These are phyloP conservation scores for Hemaris fuciformis DNA, from an alignment of 2,888 invertebrate genomes.

Conservation along the genomic window DNA sequence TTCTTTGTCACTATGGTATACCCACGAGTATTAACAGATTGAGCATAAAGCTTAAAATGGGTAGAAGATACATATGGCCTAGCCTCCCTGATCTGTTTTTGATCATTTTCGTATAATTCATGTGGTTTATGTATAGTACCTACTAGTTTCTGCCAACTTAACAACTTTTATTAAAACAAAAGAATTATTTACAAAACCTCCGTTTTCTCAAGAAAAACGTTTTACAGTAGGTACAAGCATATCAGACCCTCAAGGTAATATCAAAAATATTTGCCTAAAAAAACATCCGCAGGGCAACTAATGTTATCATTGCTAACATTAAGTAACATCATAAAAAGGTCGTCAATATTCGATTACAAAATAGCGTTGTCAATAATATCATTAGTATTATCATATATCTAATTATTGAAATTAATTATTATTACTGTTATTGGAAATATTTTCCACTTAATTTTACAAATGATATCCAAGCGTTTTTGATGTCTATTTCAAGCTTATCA, in stretches of 20 bases:
- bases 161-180: too few species aligned
- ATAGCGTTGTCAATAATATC: slow-evolving; percentile 16
- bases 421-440: background rate
- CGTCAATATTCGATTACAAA: slow-evolving; percentile 26
- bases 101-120: too few species aligned
- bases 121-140: too few species aligned
- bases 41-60: too few species aligned
- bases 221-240: slow-evolving; percentile 5
- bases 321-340: slow-evolving; percentile 36
- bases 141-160: too few species aligned
- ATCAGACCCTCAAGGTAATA: background rate
- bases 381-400: background rate
- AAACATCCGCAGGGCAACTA: slow-evolving; percentile 63
- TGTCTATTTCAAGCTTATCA: slow-evolving; percentile 9
- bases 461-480: background rate
- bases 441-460: background rate
- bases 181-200: background rate
- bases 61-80: too few species aligned
- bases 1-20: too few species aligned
- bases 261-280: slow-evolving; percentile 16
- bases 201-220: background rate
- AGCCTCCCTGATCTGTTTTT: too few species aligned
- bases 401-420: background rate
- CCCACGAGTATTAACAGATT: too few species aligned
- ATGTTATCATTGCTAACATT: slow-evolving; percentile 41